Evolutionary conservation across 92 coral and sea anemone species (phyloP), one percentile per base, ranked within the genome.

Genomic region (Phymanthus crucifer): DNA sequence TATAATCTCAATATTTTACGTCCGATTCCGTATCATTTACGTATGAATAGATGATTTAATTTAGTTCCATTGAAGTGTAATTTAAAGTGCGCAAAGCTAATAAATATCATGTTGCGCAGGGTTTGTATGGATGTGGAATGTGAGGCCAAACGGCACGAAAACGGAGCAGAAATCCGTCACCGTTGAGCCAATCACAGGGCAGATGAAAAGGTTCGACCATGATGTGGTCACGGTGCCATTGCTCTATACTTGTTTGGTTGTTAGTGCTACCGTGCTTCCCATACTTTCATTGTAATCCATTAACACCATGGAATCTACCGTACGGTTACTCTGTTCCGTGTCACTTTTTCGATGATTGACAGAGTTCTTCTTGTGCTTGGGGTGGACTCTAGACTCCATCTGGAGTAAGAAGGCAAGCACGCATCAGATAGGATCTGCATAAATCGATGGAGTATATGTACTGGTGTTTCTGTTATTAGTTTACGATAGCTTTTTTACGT

Each of bases 241-340:
- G 32, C n/a, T 18, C 7, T 71, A 36, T 71, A 40, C 43, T 56
- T 29, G 40, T 52, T 75, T 52, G 18, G 40, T 80, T 0, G 89
- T 83, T 11, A 87, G 87, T 47, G 87, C 80, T 36, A 87, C 78
- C 7, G 84, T 78, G 32, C 90, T 87, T 19, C 80, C 90, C 68
- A 61, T 61, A 19, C 34, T 29, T n/a, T 83, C 87, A 31, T 70
- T 64, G 67, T 58, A 85, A 37, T 89, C 89, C 72, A 85, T 66
- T 40, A 89, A 57, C 17, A 89, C 89, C 71, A 89, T 19, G 23
- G 93, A 84, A 38, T 85, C 93, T 3, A 82, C 43, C 11, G 93
- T 89, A 27, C 47, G 85, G 66, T 73, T 74, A 76, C 72, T 73
- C 56, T 80, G 76, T 3, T 35, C 72, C n/a, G 61, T 71, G n/a